A percentile compares a stretch with the other conserved stretches of the same genome.
phyloP scores from a whole-genome alignment of 92 coral and sea anemone species.

The Muricea muricata region DNA sequence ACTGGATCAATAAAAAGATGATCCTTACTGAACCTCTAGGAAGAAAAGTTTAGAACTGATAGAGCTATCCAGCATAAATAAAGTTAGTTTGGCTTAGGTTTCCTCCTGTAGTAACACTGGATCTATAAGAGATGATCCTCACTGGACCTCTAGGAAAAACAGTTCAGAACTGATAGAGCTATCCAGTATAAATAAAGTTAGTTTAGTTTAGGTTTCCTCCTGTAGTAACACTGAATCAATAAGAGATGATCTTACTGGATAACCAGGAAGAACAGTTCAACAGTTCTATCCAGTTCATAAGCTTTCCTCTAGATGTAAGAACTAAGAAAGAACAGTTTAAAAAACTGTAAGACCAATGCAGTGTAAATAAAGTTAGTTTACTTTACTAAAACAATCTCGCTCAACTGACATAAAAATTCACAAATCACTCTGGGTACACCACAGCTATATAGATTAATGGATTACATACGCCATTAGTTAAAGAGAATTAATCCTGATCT shows the following conservation, averaged over 20 bases:
- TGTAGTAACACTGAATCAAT: too few relatives aligned
- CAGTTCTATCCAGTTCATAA: too few relatives aligned
- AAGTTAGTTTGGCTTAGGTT: neutral
- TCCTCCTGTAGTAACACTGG: neutral
- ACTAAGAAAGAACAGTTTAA: neutral
- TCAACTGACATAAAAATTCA: neutral
- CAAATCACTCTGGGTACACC: neutral
- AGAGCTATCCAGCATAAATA: neutral
- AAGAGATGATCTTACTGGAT: too few relatives aligned
- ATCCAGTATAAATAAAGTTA: neutral
- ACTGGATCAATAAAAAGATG: too few relatives aligned
- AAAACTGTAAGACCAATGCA: too few relatives aligned
- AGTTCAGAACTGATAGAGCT: neutral
- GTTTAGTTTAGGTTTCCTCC: neutral
- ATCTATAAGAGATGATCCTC: neutral
- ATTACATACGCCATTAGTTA: neutral
- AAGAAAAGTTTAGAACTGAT: neutral
- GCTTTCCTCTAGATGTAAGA: too few relatives aligned
- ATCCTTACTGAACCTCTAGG: neutral
- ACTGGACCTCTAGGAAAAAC: neutral
- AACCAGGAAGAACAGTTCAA: too few relatives aligned
- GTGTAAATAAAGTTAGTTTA: neutral
- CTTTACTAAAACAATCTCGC: neutral
- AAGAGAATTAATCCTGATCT: neutral
- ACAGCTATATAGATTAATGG: neutral